phyloP scores from a whole-genome alignment of 2,113 vertebrate genomes.

The Python bivittatus region DNA sequence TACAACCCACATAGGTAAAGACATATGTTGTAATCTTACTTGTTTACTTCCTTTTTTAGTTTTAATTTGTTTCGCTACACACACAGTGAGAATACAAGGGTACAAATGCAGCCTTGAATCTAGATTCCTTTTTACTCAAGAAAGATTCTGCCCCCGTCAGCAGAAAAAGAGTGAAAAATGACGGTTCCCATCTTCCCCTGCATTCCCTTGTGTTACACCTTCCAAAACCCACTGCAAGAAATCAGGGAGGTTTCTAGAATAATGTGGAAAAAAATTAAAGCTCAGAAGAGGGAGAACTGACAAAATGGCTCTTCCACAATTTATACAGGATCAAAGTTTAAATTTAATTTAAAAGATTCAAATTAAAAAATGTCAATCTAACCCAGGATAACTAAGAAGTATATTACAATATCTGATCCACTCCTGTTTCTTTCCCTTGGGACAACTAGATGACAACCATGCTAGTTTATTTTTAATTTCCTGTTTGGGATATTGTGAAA shows the following conservation, averaged over 20 bases:
- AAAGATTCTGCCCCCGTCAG: not conserved
- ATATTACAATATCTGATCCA: not conserved
- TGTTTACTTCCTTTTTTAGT: slow-evolving; percentile 64
- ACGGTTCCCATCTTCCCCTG: too few species aligned
- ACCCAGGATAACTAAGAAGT: not conserved
- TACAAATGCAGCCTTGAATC: not conserved
- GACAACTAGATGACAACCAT: not conserved
- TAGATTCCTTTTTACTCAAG: not conserved
- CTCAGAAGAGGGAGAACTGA: not conserved
- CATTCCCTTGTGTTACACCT: not conserved
- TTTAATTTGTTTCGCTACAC: slow-evolving; percentile 52
- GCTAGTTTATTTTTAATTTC: not conserved
- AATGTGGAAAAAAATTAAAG: not conserved
- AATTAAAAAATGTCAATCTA: not conserved
- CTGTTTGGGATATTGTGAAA: not conserved
- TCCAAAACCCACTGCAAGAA: not conserved
- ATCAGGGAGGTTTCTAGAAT: not conserved
- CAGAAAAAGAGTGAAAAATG: not conserved
- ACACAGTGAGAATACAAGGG: not conserved
- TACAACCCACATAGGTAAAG: slow-evolving; percentile 64
- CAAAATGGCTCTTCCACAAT: not conserved
- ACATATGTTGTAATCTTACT: slow-evolving; percentile 53
- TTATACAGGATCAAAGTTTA: not conserved
- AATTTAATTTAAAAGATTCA: not conserved
- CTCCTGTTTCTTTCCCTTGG: not conserved